Base-by-base conservation (phyloP, 2,113 vertebrate genomes). In the Campylorhamphus procurvoides region DNA sequence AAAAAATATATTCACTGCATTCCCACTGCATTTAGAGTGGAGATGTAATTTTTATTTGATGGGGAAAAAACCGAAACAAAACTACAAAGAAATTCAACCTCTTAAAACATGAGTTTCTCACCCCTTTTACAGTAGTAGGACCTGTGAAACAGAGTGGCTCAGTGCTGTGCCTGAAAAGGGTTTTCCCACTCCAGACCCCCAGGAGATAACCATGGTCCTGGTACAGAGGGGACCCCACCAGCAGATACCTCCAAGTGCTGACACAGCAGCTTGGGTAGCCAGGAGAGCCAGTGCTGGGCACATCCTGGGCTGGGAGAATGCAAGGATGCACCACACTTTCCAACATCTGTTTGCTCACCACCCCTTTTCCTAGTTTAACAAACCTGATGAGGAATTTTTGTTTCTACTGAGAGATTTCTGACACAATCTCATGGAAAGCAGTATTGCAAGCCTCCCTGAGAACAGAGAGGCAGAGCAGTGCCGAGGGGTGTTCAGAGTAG, bases 221-320 rank as follows among this genome's bases (percentile, higher is more conserved):
- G 16, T 11, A 50, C 31, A 14, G 44, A 29, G 29, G 8, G 3
- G 9, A 1, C 10, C 14, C 10, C 67, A 33, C 10, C 40, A 62
- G 56, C 8, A 78, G 76, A 31, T 0, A 0, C 15, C 23, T 53
- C 58, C 1, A 1, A 14, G 20, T 5, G 42, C 46, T 1, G 1
- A 12, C 12, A 10, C 42, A 39, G 69, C 29, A 49, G 10, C 39
- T 47, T 52, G 44, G 75, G 29, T 2, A 60, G 42, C 31, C 23
- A 4, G 39, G 18, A 67, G 18, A 75, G 13, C 15, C 1, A 0
- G 29, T 4, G 2, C 13, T 2, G 2, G 75, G 9, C 60, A 82
- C 28, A 12, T 16, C 46, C 50, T 3, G 1, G 50, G 19, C 49
- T 60, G 58, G 44, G 19, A 50, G 12, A 5, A 18, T 1, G 1